Evolutionary conservation across 92 coral and sea anemone genomes (phyloP).

Genomic region (Heteractis magnifica): DNA sequence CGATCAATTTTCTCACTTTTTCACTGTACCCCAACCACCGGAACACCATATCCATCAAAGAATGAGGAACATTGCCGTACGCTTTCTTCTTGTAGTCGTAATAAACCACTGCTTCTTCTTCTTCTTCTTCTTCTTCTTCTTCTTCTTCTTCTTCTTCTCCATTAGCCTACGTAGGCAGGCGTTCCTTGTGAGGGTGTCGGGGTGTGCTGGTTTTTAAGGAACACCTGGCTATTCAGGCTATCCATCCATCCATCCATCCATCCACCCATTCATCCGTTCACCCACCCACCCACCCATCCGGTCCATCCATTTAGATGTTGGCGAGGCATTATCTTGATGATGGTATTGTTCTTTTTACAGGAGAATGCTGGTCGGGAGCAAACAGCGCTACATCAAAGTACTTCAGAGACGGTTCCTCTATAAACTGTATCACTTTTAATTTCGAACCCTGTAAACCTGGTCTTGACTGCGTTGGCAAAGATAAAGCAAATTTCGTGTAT

Average conservation of each 20-base stretch:
- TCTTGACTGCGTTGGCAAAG: constrained; percentile 36
- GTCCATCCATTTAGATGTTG: too few species aligned
- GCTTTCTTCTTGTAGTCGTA: constrained; percentile 36
- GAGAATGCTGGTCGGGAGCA: constrained; percentile 35
- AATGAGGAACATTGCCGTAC: constrained; percentile 19
- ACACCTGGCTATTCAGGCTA: too few species aligned
- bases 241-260: too few species aligned
- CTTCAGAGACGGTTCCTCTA: constrained; percentile 16
- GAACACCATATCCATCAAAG: constrained; percentile 29
- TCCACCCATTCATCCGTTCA: too few species aligned
- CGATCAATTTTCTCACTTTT: neutral
- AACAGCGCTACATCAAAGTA: neutral
- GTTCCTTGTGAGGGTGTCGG: too few species aligned
- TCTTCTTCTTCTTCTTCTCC: too few species aligned
- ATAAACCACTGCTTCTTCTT: constrained; percentile 36
- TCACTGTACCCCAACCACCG: constrained; percentile 13
- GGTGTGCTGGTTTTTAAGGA: too few species aligned
- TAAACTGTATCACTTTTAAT: constrained; percentile 4
- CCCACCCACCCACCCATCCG: too few species aligned
- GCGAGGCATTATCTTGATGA: neutral
- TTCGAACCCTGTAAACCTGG: neutral
- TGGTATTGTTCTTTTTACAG: neutral
- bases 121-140: too few species aligned
- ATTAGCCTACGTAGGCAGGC: too few species aligned
- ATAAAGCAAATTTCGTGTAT: constrained; percentile 25